Base-by-base conservation (phyloP, 2,113 vertebrate species). In the Gallinago undulata region DNA sequence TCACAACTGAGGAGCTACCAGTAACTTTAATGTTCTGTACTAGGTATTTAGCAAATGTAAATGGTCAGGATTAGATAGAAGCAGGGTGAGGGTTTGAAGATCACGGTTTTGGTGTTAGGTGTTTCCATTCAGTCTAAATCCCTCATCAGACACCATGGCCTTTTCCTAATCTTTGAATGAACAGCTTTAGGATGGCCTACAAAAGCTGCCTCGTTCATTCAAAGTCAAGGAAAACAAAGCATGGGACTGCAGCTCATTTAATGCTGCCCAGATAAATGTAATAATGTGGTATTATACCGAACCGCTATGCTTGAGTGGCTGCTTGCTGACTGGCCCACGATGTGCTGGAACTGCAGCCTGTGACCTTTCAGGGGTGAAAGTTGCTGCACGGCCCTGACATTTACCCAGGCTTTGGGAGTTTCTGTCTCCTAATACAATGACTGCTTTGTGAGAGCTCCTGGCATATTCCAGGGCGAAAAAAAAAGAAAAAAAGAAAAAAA, bases 361-460 rank as follows among this genome's bases (percentile, higher is more conserved):
- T 96, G 94, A 95, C 94, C 92, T 96, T 95, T 97, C 64, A 47
- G 47, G 41, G 85, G 87, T 88, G 56, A 86, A 91, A 88, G 90
- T 83, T 88, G 50, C 43, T 96, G 64, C 64, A 35, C 0, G 0
- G 45, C 4, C 3, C 41, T 96, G 94, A 95, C 90, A 95, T 97
- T 97, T 96, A 96, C 96, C 50, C 90, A 96, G 82, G 93, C 92
- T 94, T 94, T 93, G 75, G 81, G 87, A 83, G 31, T 96, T 96
- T 93, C 81, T 81, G 55, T 86, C 59, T 93, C 57, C 91, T 90
- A 74, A 88, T 64, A 88, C 33, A 67, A 25, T 91, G 70, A 86
- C 72, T 93, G 63, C 75, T 96, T 87, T 93, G 67, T 68, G 93
- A 78, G 45, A 89, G 48, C 17, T 79, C 68, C 75, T 90, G 59